Conservation (phyloP, 2,113 vertebrate genomes). For the Thermophis baileyi region DNA sequence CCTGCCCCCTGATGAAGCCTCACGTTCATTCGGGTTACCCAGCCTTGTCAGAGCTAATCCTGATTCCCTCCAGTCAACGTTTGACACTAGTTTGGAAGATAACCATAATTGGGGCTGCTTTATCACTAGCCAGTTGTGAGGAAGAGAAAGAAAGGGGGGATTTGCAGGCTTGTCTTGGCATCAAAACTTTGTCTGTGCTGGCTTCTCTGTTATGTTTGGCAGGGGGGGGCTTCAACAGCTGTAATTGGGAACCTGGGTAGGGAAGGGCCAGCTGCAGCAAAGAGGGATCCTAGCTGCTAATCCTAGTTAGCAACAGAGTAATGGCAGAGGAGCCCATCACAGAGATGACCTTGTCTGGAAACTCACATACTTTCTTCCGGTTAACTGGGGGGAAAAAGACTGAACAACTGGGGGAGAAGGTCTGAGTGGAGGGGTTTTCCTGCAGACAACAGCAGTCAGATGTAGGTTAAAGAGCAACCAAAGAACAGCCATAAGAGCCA, state of each 20-base stretch:
- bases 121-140: background rate
- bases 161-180: background rate
- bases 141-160: no score
- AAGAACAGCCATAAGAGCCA: background rate
- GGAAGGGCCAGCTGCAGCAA: background rate
- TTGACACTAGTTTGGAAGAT: background rate
- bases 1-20: background rate
- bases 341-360: no score
- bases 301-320: background rate
- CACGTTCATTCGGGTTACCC: background rate
- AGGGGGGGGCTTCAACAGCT: background rate
- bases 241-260: no score
- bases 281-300: background rate
- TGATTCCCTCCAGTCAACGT: background rate
- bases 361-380: background rate
- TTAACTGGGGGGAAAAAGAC: background rate
- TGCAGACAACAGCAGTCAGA: background rate
- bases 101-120: background rate
- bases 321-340: background rate
- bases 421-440: background rate
- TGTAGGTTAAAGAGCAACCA: background rate
- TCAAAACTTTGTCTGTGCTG: background rate
- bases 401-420: background rate
- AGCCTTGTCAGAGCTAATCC: no score
- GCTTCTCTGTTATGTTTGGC: background rate